These are phyloP conservation scores for Brachionus rubens DNA, from an alignment of 1,140 invertebrate genomes.

Conservation along the genomic window DNA sequence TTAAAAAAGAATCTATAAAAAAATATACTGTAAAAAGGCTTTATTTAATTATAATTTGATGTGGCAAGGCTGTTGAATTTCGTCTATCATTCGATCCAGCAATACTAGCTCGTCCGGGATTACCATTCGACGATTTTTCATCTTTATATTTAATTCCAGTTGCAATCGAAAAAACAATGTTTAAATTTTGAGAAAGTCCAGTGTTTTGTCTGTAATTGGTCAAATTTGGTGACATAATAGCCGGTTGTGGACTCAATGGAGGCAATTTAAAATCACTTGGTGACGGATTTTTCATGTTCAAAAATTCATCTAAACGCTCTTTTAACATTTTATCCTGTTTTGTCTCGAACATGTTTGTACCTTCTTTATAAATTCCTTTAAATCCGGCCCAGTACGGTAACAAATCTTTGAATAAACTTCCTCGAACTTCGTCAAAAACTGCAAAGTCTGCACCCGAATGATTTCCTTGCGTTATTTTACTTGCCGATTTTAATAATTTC, in stretches of 20 bases:
- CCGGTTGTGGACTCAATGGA: constrained; percentile 5
- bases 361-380: constrained; percentile 44
- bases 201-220: background rate
- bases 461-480: constrained; percentile 55
- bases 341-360: background rate
- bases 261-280: constrained; percentile 45
- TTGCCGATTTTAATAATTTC: constrained; percentile 53
- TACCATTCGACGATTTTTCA: constrained; percentile 21
- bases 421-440: constrained; percentile 59
- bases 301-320: constrained; percentile 33
- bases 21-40: background rate
- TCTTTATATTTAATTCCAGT: constrained; percentile 42
- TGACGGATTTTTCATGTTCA: constrained; percentile 35
- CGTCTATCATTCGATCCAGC: constrained; percentile 13
- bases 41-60: constrained; percentile 12
- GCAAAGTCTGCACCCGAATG: constrained; percentile 50
- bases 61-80: constrained; percentile 12
- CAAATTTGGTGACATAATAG: background rate
- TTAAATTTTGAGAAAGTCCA: background rate
- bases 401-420: constrained; percentile 58
- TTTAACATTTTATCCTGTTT: constrained; percentile 37
- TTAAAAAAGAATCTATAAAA: background rate
- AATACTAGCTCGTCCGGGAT: background rate
- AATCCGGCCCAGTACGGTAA: constrained; percentile 60
- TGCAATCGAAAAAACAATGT: constrained; percentile 41